phyloP scores from a whole-genome alignment of 2,113 vertebrate species.

The Etia nguti region DNA sequence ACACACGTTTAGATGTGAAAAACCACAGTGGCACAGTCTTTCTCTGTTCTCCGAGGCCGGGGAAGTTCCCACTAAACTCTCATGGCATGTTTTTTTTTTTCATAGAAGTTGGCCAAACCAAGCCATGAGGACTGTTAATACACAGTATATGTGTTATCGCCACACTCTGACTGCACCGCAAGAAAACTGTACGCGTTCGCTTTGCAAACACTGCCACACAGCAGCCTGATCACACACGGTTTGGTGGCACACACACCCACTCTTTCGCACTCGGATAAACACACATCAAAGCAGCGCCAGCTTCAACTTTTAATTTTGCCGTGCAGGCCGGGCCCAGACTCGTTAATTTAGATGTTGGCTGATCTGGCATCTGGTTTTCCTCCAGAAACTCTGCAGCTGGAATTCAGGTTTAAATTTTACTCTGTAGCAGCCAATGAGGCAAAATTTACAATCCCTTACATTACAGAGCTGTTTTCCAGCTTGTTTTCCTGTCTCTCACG shows the following conservation, averaged over 20 bases:
- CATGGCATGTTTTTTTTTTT: slow-evolving; percentile 9
- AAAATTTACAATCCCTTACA: background rate
- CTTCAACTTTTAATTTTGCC: slow-evolving; percentile 23
- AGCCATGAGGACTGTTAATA: background rate
- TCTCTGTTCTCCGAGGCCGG: slow-evolving; percentile 41
- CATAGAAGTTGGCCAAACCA: background rate
- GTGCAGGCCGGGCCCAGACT: background rate
- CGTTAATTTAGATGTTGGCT: background rate
- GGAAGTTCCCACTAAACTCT: slow-evolving; percentile 21
- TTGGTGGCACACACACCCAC: slow-evolving; percentile 18
- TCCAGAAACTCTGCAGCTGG: background rate
- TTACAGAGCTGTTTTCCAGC: background rate
- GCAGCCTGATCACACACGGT: slow-evolving; percentile 3
- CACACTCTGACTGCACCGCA: background rate
- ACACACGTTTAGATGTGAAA: slow-evolving; percentile 12
- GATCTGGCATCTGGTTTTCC: background rate
- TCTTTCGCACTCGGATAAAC: slow-evolving; percentile 33
- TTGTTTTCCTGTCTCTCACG: background rate
- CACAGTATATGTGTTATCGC: slow-evolving; percentile 2
- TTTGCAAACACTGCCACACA: background rate
- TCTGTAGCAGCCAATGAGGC: background rate
- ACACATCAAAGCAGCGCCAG: slow-evolving; percentile 25
- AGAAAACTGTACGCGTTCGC: slow-evolving; percentile 4
- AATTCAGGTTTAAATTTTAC: background rate
- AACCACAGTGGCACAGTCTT: slow-evolving; percentile 46